These are phyloP conservation scores for Pantherophis vulpinus DNA, from an alignment of 2,797 vertebrate genomes.

Conservation along the genomic window DNA sequence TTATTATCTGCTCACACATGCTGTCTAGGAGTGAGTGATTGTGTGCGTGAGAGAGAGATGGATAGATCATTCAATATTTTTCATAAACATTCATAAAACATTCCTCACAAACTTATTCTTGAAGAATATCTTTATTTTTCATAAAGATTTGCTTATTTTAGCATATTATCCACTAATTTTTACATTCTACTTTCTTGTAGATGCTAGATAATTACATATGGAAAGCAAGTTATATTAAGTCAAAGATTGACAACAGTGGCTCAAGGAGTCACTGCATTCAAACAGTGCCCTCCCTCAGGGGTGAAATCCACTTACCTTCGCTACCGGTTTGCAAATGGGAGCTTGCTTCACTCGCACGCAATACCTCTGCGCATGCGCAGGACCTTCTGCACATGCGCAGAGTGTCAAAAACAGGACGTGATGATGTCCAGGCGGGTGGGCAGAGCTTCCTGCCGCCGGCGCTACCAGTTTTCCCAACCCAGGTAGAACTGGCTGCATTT, in stretches of 20 bases:
- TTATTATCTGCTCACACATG: not conserved
- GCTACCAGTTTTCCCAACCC: too few relatives aligned
- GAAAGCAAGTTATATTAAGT: not conserved
- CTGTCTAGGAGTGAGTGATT: not conserved
- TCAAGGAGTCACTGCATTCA: not conserved
- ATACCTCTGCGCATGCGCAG: too few relatives aligned
- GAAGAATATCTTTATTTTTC: not conserved
- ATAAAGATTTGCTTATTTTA: not conserved
- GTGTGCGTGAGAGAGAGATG: not conserved
- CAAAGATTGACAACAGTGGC: not conserved
- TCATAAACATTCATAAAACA: not conserved
- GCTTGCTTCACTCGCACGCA: too few relatives aligned
- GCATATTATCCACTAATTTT: not conserved
- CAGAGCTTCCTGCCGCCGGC: too few relatives aligned
- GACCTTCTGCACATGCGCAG: too few relatives aligned
- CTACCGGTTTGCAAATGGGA: too few relatives aligned
- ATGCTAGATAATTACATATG: not conserved
- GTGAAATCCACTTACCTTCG: too few relatives aligned
- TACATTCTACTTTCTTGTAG: not conserved
- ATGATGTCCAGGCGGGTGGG: too few relatives aligned
- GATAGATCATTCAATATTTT: not conserved
- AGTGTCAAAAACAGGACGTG: too few relatives aligned
- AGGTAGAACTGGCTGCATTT: too few relatives aligned
- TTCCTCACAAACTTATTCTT: not conserved
- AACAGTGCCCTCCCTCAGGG: not conserved